A percentile compares a stretch with the other conserved stretches of the same genome.
These are phyloP conservation scores for Bubalus kerabau DNA, from an alignment of 2,113 vertebrate species.

Conservation along the genomic window DNA sequence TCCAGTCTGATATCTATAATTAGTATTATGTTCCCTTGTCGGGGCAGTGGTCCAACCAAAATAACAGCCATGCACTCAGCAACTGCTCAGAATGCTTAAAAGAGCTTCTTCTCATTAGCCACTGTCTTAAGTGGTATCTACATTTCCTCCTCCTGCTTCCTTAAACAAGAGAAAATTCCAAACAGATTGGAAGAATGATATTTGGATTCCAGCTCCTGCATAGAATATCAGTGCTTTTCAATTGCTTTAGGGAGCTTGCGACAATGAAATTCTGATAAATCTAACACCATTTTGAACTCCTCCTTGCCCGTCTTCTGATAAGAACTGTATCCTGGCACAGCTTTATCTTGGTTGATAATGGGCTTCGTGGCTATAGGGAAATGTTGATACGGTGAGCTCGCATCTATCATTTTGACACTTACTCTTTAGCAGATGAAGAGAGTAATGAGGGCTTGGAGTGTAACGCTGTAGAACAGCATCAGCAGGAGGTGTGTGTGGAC, in stretches of 20 bases:
- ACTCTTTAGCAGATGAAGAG: constrained; percentile 56
- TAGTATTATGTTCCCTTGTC: neutral
- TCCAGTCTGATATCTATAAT: constrained; percentile 15
- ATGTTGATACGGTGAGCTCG: constrained; percentile 49
- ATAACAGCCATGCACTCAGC: neutral
- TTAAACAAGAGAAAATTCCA: neutral
- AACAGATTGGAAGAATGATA: neutral
- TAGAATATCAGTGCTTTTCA: neutral
- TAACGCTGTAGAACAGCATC: constrained; percentile 1
- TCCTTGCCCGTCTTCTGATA: constrained; percentile 64
- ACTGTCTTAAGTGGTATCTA: neutral
- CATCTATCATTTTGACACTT: constrained; percentile 64
- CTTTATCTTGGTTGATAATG: constrained; percentile 73
- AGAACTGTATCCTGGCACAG: constrained; percentile 61
- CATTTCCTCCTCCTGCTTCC: neutral
- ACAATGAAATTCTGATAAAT: constrained; percentile 56
- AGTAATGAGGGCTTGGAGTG: constrained; percentile 53
- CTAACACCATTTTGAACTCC: constrained; percentile 64
- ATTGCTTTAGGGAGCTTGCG: constrained; percentile 48
- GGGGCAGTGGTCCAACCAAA: neutral
- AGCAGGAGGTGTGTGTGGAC: neutral
- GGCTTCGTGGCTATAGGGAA: constrained; percentile 58
- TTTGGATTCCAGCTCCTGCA: constrained; percentile 44
- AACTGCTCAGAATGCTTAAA: neutral
- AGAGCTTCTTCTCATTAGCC: neutral